Percentiles rank a stretch among this genome's conserved stretches.
Conservation (phyloP, 1,140 invertebrate genomes). For the Bathynomus jamesi region DNA sequence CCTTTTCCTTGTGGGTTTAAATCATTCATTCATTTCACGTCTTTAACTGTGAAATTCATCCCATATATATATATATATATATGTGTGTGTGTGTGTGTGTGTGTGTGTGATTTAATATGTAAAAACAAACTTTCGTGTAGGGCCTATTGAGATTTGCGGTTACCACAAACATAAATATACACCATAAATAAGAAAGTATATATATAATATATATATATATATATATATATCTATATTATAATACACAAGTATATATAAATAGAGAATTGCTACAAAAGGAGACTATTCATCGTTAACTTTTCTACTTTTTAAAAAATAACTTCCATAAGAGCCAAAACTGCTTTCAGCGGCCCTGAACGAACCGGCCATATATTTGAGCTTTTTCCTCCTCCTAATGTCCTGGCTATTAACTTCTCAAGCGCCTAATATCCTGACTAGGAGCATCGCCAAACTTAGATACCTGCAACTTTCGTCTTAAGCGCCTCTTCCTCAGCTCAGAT, state of each 20-base stretch:
- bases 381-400: background rate
- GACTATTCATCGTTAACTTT: background rate
- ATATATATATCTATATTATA: background rate
- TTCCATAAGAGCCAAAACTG: background rate
- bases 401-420: conserved; percentile 1
- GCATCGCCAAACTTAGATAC: background rate
- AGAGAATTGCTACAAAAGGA: background rate
- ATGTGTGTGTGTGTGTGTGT: background rate
- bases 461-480: background rate
- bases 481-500: background rate
- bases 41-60: too few relatives aligned
- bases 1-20: too few relatives aligned
- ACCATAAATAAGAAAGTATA: too few relatives aligned
- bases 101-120: too few relatives aligned
- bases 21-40: too few relatives aligned
- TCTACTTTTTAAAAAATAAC: background rate
- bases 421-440: background rate
- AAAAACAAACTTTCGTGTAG: too few relatives aligned
- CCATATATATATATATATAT: conserved; percentile 1
- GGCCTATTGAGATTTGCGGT: too few relatives aligned
- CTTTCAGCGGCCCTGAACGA: background rate
- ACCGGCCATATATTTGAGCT: background rate
- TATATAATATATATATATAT: conserved; percentile 7
- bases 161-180: too few relatives aligned
- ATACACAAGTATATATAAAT: conserved; percentile 1